A percentile compares a stretch with the other conserved stretches of the same genome.
phyloP scores from a whole-genome alignment of 2,888 invertebrate species.

The Cremastobaeus sp. region DNA sequence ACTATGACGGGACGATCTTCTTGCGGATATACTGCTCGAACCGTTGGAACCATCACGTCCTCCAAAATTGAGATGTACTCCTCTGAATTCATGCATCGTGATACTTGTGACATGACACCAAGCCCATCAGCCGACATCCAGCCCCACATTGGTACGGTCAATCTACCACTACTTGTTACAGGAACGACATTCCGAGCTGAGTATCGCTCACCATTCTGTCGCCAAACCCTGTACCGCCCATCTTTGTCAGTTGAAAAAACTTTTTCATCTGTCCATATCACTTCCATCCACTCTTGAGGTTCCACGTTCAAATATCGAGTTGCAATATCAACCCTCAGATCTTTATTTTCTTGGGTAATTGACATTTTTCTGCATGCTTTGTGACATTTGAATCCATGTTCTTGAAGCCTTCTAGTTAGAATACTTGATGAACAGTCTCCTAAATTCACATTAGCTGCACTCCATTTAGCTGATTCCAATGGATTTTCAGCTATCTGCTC shows the following conservation, averaged over 20 bases:
- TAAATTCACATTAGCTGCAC: no score
- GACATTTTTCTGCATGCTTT: no score
- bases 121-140: constrained; percentile 39
- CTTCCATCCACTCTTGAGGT: not conserved
- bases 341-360: no score
- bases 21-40: not conserved
- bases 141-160: constrained; percentile 8
- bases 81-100: constrained; percentile 1
- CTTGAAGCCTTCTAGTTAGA: no score
- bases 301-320: no score
- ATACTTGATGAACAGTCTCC: no score
- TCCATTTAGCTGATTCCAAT: no score
- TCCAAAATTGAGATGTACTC: not conserved
- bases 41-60: constrained; percentile 1
- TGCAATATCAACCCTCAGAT: no score
- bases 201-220: not conserved
- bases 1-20: constrained; percentile 8
- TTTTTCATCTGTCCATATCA: constrained; percentile 28
- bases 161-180: not conserved
- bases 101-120: constrained; percentile 11
- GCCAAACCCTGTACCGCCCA: constrained; percentile 20
- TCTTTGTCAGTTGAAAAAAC: constrained; percentile 25
- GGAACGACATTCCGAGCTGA: not conserved
- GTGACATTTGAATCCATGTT: no score
- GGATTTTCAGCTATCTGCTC: no score